Percentiles rank a stretch among this genome's conserved stretches.
Evolutionary conservation across 1,140 invertebrate species (phyloP).

Genomic region (Bilobella aurantiaca): DNA sequence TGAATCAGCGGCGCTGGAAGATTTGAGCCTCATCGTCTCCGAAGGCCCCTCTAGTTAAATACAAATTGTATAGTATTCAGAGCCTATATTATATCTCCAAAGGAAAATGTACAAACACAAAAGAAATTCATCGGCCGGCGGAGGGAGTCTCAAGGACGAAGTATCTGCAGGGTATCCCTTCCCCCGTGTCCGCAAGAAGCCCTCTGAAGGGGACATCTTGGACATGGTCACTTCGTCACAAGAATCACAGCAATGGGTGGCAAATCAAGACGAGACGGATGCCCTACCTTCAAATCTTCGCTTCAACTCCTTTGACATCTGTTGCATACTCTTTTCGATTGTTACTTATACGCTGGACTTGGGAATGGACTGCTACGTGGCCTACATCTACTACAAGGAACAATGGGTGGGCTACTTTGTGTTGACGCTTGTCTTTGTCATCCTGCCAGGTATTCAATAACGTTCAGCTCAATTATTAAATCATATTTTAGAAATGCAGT

Average conservation of each 20-base stretch:
- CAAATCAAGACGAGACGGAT: conserved; percentile 24
- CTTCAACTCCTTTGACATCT: conserved; percentile 31
- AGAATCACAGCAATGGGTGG: not conserved
- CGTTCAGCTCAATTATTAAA: conserved; percentile 37
- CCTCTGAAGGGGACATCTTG: conserved; percentile 29
- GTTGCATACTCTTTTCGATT: conserved; percentile 29
- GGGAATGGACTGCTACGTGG: conserved; percentile 53
- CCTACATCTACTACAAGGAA: conserved; percentile 48
- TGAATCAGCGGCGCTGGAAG: no score
- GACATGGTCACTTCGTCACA: conserved; percentile 13
- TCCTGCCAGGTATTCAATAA: no score
- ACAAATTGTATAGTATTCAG: no score
- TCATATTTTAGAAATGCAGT: not conserved
- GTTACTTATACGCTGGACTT: conserved; percentile 53
- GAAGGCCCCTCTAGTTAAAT: no score
- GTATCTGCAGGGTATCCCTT: conserved; percentile 13
- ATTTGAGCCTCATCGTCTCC: no score
- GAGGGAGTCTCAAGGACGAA: conserved; percentile 16
- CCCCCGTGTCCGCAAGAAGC: conserved; percentile 25
- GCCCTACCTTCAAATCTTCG: conserved; percentile 26
- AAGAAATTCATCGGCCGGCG: not conserved
- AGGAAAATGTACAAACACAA: not conserved
- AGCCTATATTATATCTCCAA: no score
- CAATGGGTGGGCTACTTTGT: conserved; percentile 47
- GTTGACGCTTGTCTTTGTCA: conserved; percentile 51